Conservation (phyloP, 2,888 invertebrate species). For the Liopterus haemorrhoidalis region DNA sequence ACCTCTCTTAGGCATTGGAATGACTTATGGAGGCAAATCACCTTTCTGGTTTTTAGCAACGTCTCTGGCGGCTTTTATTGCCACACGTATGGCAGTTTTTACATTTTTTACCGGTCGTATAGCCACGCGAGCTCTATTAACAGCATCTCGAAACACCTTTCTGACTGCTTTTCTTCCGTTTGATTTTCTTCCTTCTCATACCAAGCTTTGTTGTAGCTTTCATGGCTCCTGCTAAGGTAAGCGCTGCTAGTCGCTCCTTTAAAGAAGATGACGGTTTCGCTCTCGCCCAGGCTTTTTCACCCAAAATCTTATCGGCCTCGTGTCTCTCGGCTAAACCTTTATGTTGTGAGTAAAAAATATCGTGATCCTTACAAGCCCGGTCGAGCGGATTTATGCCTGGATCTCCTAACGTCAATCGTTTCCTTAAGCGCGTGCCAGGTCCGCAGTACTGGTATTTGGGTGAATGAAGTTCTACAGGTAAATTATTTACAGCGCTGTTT, state of each 20-base stretch:
- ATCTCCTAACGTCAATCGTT: slow-evolving; percentile 26
- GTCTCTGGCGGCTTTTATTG: too few species aligned
- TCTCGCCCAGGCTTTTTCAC: slow-evolving; percentile 16
- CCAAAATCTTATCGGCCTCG: slow-evolving; percentile 18
- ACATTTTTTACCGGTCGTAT: too few species aligned
- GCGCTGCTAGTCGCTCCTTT: slow-evolving; percentile 18
- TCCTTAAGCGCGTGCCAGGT: slow-evolving; percentile 16
- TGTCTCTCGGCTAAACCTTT: slow-evolving; percentile 19
- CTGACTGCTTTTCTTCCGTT: too few species aligned
- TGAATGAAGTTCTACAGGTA: slow-evolving; percentile 21
- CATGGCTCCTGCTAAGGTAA: slow-evolving; percentile 21
- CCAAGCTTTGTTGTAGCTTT: slow-evolving; percentile 24
- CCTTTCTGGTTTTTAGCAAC: too few species aligned
- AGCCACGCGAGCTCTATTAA: too few species aligned
- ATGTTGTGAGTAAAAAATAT: slow-evolving; percentile 26
- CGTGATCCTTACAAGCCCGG: slow-evolving; percentile 29
- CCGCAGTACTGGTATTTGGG: slow-evolving; percentile 23
- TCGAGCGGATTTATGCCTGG: slow-evolving; percentile 24
- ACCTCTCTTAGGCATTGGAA: too few species aligned
- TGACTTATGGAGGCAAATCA: too few species aligned
- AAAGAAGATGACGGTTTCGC: slow-evolving; percentile 13
- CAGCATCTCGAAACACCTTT: too few species aligned
- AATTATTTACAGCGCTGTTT: slow-evolving; percentile 4
- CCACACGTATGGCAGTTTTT: too few species aligned
- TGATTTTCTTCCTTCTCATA: slow-evolving; percentile 6